Base-by-base conservation (phyloP, 2,113 vertebrate genomes). In the Dascyllus trimaculatus region DNA sequence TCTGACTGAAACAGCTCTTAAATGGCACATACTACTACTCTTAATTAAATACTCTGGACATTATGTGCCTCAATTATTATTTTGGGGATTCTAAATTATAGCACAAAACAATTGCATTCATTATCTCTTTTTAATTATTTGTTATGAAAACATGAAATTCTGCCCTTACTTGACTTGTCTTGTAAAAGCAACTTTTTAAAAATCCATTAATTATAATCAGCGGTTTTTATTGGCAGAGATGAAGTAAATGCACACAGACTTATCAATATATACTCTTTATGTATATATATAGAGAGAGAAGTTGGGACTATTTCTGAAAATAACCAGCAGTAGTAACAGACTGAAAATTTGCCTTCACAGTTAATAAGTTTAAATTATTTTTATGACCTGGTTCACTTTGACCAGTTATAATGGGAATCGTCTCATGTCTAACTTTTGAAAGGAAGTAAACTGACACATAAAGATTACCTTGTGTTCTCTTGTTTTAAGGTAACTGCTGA, bases 31-130 rank as follows among this genome's bases (percentile, higher is more conserved):
- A 4, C 8, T 24, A 24, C 29, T n/a, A 17, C n/a, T 53, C 48
- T 29, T 63, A 43, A 63, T 54, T 53, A 21, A 66, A 66, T 66
- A n/a, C 25, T 57, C 32, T 56, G 19, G 13, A 22, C 19, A 74
- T 48, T 38, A 43, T 45, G 17, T 14, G 17, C 29, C 13, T 11
- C 45, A 51, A 1, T 21, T 51, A 51, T 51, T 51, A 10, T n/a
- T 51, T 7, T 9, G 8, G 48, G 19, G 19, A 51, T 51, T 51
- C 11, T 43, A 13, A n/a, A 43, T 43, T 43, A 15, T 19, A 51
- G 48, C 48, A 51, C 9, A 18, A 21, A 51, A 18, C 4, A n/a
- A 35, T 19, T 51, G 48, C 48, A 51, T 48, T 25, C 9, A 45
- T 45, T n/a, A 4, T n/a, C 35, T 26, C 7, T 26, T 46, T 29